A percentile compares a stretch with the other conserved stretches of the same genome.
These are phyloP conservation scores for Paraescarpia echinospica DNA, from an alignment of 1,140 invertebrate genomes.

Conservation along the genomic window DNA sequence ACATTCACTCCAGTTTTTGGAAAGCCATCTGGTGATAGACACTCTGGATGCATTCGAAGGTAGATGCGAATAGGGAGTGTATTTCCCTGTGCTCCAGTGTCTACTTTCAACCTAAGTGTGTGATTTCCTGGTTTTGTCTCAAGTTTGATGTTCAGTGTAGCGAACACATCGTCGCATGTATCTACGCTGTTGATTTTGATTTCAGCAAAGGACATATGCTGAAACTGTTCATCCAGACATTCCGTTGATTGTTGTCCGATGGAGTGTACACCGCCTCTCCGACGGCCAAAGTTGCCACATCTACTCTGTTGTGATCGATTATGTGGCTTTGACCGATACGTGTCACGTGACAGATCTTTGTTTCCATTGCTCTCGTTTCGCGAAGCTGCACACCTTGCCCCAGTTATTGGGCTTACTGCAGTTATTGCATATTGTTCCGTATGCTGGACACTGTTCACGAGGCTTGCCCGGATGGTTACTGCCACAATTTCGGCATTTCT, in stretches of 20 bases:
- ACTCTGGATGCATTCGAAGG: too few relatives aligned
- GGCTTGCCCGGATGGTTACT: background rate
- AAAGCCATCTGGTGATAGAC: too few relatives aligned
- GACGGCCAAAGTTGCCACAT: constrained; percentile 19
- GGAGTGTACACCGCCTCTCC: constrained; percentile 19
- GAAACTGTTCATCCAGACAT: constrained; percentile 31
- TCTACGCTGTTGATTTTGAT: constrained; percentile 31
- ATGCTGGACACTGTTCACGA: constrained; percentile 13
- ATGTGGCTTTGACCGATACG: background rate
- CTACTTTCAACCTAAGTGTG: too few relatives aligned
- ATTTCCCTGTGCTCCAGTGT: too few relatives aligned
- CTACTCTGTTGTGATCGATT: background rate
- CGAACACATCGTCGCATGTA: too few relatives aligned
- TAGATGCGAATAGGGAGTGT: too few relatives aligned
- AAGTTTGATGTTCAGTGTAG: too few relatives aligned
- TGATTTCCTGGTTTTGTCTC: too few relatives aligned
- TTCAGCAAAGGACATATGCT: constrained; percentile 31
- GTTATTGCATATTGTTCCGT: constrained; percentile 20
- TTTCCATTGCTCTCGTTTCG: too few relatives aligned
- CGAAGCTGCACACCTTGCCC: background rate
- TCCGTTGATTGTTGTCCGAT: constrained; percentile 31
- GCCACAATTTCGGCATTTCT: background rate
- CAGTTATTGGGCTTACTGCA: constrained; percentile 22
- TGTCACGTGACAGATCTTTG: background rate
- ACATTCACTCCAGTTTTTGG: too few relatives aligned